Evolutionary conservation across 2,888 invertebrate genomes (phyloP), one percentile per base, ranked within the genome.

Genomic region (Entomobrya multifasciata): DNA sequence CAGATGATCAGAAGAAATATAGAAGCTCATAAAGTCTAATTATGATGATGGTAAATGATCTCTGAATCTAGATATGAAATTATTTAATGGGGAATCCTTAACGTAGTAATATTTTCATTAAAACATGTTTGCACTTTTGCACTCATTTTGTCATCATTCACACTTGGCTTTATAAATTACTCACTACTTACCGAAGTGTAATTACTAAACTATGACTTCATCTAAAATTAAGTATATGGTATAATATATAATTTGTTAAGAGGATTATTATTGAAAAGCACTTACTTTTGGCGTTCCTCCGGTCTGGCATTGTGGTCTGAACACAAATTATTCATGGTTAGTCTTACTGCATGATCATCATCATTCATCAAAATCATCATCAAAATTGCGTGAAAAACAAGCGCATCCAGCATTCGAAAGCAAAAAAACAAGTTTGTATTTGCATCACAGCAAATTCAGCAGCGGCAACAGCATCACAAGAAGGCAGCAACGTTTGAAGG

Each of bases 211-310:
- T 22, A 22, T 72, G 13, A 49, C 49, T 72, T 49, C 13, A 41
- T 44, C 17, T 11, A 44, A 49, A 36, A 70, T 44, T 76, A 57
- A 22, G 22, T 36, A 8, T 60, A 44, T 20, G 25, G 44, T 70
- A 15, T 47, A 15, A 55, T 55, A n/a, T 44, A n/a, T 20, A 70
- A 44, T 41, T n/a, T 70, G 17, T 57, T 25, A 30, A 49, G 4
- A 44, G 44, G 41, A 36, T 36, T 44, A 70, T 44, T 70, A 70
- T 44, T 8, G 17, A 79, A 87, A 49, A 65, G 77, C 81, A 96
- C 96, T 96, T 95, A 96, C 96, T 96, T 96, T 93, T 96, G 96
- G 92, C 96, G 94, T 93, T 96, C 96, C 93, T 96, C 96, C 94
- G 96, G 94, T 93, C 90, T 88, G 76, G 90, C 76, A 87, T 90